A percentile compares a stretch with the other conserved stretches of the same genome.
Evolutionary conservation across 2,797 vertebrate species (phyloP).

Genomic region (Selene dorsalis): DNA sequence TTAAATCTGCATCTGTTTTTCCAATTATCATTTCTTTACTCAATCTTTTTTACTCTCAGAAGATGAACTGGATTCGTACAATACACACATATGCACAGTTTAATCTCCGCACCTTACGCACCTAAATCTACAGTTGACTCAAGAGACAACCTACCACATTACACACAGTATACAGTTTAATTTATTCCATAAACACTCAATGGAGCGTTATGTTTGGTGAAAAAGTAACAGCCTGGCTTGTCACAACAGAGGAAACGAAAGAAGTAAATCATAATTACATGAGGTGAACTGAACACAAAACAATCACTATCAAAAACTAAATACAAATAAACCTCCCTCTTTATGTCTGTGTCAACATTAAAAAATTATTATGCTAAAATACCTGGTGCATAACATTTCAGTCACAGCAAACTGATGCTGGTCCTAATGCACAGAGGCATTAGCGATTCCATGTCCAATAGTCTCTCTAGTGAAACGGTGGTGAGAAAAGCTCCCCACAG

Average conservation of each 20-base stretch:
- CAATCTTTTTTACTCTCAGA: not conserved
- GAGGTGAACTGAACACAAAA: not conserved
- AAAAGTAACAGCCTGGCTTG: not conserved
- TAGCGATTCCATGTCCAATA: constrained; percentile 22
- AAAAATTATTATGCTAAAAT: not conserved
- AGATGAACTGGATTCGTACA: not conserved
- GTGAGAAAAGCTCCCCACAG: constrained; percentile 35
- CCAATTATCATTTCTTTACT: not conserved
- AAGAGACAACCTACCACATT: not conserved
- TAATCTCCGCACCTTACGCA: not conserved
- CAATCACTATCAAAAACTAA: not conserved
- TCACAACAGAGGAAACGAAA: not conserved
- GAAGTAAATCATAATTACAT: not conserved
- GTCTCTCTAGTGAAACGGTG: constrained; percentile 25
- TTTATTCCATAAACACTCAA: not conserved
- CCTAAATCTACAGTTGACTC: not conserved
- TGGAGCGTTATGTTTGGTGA: not conserved
- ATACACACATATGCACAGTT: not conserved
- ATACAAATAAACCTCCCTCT: not conserved
- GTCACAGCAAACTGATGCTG: not conserved
- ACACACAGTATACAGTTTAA: not conserved
- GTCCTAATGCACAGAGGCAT: constrained; percentile 2
- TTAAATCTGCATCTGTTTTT: not conserved
- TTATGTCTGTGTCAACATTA: not conserved
- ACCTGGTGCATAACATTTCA: not conserved